These are phyloP conservation scores for Oophaga pumilio DNA, from an alignment of 2,113 vertebrate genomes.

Conservation along the genomic window DNA sequence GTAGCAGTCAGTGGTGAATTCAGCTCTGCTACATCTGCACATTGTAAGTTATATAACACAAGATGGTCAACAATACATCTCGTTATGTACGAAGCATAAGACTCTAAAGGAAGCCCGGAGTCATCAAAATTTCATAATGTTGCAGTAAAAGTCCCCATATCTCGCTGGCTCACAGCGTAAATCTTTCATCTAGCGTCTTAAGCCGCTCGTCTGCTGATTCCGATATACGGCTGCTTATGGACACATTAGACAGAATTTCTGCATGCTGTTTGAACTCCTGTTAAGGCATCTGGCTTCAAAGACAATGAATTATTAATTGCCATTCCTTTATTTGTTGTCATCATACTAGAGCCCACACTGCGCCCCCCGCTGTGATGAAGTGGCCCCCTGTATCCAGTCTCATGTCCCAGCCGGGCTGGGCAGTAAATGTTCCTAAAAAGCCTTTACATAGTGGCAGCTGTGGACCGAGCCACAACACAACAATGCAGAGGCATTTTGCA, in stretches of 20 bases:
- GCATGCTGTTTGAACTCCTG: constrained; percentile 55
- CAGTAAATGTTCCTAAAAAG: not conserved
- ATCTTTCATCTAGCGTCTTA: constrained; percentile 53
- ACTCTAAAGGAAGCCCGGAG: not conserved
- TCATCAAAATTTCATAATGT: constrained; percentile 45
- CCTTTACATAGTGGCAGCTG: not conserved
- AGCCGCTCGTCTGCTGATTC: constrained; percentile 41
- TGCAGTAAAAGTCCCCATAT: constrained; percentile 23
- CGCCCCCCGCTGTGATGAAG: not conserved
- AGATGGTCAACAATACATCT: not conserved
- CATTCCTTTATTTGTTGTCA: constrained; percentile 41
- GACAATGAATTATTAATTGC: constrained; percentile 54
- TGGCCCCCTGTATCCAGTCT: constrained; percentile 1
- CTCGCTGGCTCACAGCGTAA: constrained; percentile 13
- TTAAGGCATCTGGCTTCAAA: constrained; percentile 53
- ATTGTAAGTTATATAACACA: not conserved
- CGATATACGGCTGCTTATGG: constrained; percentile 27
- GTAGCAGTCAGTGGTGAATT: not conserved
- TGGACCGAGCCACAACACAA: not conserved
- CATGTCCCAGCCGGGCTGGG: not conserved
- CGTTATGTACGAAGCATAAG: not conserved
- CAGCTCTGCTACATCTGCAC: not conserved
- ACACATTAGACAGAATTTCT: constrained; percentile 50
- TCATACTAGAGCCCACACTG: not conserved
- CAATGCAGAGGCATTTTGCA: not conserved